Percentiles rank a stretch among this genome's conserved stretches.
These are phyloP conservation scores for Eudemis profundana DNA, from an alignment of 2,888 invertebrate genomes.

Conservation along the genomic window DNA sequence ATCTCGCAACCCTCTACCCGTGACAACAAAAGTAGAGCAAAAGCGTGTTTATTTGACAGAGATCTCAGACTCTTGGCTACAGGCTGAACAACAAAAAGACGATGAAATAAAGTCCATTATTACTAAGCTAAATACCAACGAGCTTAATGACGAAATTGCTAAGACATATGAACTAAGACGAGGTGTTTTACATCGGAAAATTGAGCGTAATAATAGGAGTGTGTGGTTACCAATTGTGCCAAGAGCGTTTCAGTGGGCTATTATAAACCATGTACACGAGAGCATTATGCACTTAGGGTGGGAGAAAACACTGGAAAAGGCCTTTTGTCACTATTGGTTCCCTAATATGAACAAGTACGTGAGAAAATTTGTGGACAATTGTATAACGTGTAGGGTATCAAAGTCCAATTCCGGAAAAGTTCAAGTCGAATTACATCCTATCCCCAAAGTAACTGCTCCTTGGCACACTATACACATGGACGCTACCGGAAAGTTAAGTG, in stretches of 20 bases:
- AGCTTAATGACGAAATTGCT: background rate
- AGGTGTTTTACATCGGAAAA: background rate
- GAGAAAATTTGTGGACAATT: background rate
- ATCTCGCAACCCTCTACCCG: background rate
- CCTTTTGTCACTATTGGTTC: slow-evolving; percentile 3
- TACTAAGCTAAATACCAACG: background rate
- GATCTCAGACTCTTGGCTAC: background rate
- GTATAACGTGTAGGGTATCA: background rate
- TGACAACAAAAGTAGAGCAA: background rate
- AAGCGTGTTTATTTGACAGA: background rate
- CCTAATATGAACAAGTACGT: background rate
- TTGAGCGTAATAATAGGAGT: background rate
- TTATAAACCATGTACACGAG: too few relatives aligned
- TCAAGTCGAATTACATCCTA: background rate
- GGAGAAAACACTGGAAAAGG: background rate
- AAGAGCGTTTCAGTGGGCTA: too few relatives aligned
- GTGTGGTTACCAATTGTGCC: too few relatives aligned
- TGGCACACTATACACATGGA: slow-evolving; percentile 1
- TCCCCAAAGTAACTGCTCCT: background rate
- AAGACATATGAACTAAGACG: background rate
- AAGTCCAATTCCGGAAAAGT: background rate
- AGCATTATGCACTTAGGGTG: too few relatives aligned
- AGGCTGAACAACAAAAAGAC: background rate
- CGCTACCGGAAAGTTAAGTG: background rate
- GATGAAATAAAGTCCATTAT: background rate